Conservation (phyloP, 23 tunicate species). For the Trididemnum clinides region DNA sequence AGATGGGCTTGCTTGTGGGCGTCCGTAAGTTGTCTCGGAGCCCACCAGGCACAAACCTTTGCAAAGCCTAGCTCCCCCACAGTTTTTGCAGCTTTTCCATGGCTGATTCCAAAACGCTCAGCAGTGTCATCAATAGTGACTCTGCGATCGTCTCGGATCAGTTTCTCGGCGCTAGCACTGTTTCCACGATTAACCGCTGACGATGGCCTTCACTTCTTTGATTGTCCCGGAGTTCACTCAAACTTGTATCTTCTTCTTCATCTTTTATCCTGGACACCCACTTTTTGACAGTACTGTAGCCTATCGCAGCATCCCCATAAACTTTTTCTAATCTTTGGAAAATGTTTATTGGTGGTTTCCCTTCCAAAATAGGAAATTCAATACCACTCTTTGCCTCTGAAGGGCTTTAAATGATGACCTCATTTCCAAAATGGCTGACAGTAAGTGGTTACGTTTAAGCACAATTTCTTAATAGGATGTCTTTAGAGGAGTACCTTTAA, state of each 20-base stretch:
- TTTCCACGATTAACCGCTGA: background rate
- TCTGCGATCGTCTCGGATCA: background rate
- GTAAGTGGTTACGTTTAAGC: too few relatives aligned
- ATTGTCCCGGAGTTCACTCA: background rate
- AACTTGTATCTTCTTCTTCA: background rate
- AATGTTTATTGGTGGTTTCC: background rate
- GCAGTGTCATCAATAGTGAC: background rate
- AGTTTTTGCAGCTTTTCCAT: background rate
- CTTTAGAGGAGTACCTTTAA: too few relatives aligned
- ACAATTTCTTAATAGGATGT: too few relatives aligned
- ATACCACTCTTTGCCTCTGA: too few relatives aligned
- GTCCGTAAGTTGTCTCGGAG: constrained; percentile 13
- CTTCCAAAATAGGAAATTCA: background rate
- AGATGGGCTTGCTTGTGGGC: constrained; percentile 4
- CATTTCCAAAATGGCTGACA: too few relatives aligned
- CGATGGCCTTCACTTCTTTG: constrained; percentile 1
- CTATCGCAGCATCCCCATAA: background rate
- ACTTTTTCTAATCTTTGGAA: background rate
- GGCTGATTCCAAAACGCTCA: background rate
- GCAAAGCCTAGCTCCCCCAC: background rate
- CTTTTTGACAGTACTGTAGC: background rate
- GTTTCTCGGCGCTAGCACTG: background rate
- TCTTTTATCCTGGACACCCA: background rate
- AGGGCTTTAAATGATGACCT: too few relatives aligned
- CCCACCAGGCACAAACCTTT: background rate